phyloP scores from a whole-genome alignment of 2,888 invertebrate species.

The Dolichomitus sp. region DNA sequence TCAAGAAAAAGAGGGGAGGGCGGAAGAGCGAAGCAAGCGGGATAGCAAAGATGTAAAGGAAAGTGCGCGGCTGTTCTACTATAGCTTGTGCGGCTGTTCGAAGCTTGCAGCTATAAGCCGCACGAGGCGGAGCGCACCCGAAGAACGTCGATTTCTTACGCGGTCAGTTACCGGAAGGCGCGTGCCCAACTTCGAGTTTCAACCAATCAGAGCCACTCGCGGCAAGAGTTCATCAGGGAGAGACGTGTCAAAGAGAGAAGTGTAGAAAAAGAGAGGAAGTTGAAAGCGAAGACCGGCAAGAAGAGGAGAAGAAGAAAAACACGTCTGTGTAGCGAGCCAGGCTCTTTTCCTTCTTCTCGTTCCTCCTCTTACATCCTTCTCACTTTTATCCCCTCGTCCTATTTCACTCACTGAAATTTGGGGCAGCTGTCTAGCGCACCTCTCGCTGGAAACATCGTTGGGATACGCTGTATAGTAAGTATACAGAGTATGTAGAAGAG shows the following conservation, averaged over 20 bases:
- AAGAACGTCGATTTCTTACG: conserved; percentile 50
- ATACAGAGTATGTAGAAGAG: conserved; percentile 1
- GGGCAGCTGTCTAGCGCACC: conserved; percentile 65
- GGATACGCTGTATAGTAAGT: conserved; percentile 2
- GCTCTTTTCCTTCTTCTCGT: conserved; percentile 12
- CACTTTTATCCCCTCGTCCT: conserved; percentile 21
- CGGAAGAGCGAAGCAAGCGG: neutral
- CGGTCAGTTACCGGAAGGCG: conserved; percentile 60
- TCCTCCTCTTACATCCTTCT: conserved; percentile 30
- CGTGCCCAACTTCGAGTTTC: conserved; percentile 47
- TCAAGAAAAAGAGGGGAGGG: neutral
- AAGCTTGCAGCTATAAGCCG: conserved; percentile 4
- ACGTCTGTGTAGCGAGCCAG: conserved; percentile 19
- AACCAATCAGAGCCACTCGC: conserved; percentile 52
- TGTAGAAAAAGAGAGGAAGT: conserved; percentile 20
- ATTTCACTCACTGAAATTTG: conserved; percentile 66
- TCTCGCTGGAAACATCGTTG: conserved; percentile 34
- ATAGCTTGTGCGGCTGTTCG: conserved; percentile 13
- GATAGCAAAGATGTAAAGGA: neutral
- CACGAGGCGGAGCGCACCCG: conserved; percentile 22
- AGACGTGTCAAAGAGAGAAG: conserved; percentile 20
- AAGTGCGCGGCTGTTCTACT: conserved; percentile 9
- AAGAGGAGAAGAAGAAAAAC: conserved; percentile 44
- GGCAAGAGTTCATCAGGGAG: conserved; percentile 40
- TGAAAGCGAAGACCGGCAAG: conserved; percentile 41